These are phyloP conservation scores for Raja brachyura DNA, from an alignment of 2,113 vertebrate genomes.

Conservation along the genomic window DNA sequence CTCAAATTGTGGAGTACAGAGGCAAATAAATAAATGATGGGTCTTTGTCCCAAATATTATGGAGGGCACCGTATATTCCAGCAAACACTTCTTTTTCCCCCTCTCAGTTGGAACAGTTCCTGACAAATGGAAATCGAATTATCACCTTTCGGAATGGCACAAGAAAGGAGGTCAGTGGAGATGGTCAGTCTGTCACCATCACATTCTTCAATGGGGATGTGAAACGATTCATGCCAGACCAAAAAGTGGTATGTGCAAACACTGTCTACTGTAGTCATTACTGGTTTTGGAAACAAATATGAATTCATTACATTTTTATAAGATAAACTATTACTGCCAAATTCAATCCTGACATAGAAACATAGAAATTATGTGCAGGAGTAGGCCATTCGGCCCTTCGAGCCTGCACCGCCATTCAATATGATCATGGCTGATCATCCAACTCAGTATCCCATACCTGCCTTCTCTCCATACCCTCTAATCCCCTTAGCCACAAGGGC, in stretches of 20 bases:
- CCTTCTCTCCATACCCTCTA: no score
- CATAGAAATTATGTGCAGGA: no score
- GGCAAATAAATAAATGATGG: no score
- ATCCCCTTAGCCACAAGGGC: no score
- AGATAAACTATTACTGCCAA: background rate
- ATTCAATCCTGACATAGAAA: no score
- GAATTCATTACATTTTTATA: background rate
- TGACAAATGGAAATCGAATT: constrained; percentile 44
- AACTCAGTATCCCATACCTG: no score
- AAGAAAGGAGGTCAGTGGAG: constrained; percentile 53
- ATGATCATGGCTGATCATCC: no score
- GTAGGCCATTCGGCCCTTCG: no score
- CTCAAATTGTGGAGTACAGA: no score
- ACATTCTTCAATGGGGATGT: constrained; percentile 59
- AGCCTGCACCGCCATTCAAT: no score
- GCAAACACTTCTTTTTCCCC: background rate
- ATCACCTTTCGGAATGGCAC: constrained; percentile 49
- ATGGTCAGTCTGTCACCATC: constrained; percentile 47
- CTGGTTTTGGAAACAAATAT: background rate
- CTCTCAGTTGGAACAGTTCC: constrained; percentile 50
- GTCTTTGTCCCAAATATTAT: no score
- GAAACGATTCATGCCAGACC: constrained; percentile 56
- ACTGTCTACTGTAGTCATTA: background rate
- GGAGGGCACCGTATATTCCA: background rate
- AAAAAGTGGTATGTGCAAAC: constrained; percentile 52